These are phyloP conservation scores for Tyto alba DNA, from an alignment of 2,113 vertebrate genomes.

Conservation along the genomic window DNA sequence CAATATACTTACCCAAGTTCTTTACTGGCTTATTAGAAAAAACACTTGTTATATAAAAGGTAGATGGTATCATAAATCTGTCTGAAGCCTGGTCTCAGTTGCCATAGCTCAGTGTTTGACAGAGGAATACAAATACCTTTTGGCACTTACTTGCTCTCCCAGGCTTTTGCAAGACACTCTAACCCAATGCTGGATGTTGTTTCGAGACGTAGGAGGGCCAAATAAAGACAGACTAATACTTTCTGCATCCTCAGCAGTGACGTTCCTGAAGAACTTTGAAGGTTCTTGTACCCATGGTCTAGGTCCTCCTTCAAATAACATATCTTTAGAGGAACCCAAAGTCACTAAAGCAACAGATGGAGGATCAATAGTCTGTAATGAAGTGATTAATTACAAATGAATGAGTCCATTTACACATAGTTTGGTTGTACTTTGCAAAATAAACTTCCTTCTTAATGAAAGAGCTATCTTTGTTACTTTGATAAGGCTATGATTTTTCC, in stretches of 20 bases:
- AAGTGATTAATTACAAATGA: neutral
- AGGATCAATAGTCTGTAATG: slow-evolving; percentile 83
- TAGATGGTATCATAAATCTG: neutral
- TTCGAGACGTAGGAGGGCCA: slow-evolving; percentile 72
- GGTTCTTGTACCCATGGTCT: slow-evolving; percentile 93
- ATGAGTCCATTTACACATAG: neutral
- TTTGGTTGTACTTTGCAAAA: neutral
- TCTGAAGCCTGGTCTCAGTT: neutral
- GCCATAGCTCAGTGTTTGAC: neutral
- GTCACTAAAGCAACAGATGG: slow-evolving; percentile 86
- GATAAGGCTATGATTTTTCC: neutral
- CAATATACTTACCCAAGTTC: neutral
- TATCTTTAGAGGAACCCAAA: slow-evolving; percentile 91
- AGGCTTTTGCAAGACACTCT: slow-evolving; percentile 82
- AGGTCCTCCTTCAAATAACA: slow-evolving; percentile 92
- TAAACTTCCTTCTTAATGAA: neutral
- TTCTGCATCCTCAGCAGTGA: slow-evolving; percentile 74
- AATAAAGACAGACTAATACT: slow-evolving; percentile 70
- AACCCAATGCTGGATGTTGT: slow-evolving; percentile 81
- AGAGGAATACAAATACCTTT: neutral
- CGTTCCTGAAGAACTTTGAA: slow-evolving; percentile 87
- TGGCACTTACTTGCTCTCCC: slow-evolving; percentile 85
- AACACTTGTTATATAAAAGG: neutral
- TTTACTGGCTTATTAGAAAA: neutral
- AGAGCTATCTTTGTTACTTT: neutral